Percentiles rank a stretch among this genome's conserved stretches.
These are phyloP conservation scores for Gari tellinella DNA, from an alignment of 2,888 invertebrate species.

Conservation along the genomic window DNA sequence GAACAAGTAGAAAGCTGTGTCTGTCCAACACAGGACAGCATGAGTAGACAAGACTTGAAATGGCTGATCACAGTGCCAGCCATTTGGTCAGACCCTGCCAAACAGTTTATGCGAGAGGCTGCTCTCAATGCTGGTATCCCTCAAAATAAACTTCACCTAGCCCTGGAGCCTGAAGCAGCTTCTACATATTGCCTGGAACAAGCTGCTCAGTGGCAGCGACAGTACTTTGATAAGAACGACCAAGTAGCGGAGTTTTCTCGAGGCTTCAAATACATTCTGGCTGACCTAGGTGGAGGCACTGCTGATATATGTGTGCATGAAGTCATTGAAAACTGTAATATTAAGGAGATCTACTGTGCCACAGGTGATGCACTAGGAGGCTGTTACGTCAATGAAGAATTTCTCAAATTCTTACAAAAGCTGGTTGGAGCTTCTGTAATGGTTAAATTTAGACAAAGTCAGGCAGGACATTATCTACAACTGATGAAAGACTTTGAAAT, in stretches of 20 bases:
- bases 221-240: slow-evolving; percentile 1
- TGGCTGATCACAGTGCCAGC: slow-evolving; percentile 41
- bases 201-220: slow-evolving; percentile 9
- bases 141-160: slow-evolving; percentile 19
- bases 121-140: slow-evolving; percentile 35
- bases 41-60: slow-evolving; percentile 21
- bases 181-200: slow-evolving; percentile 28
- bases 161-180: slow-evolving; percentile 49
- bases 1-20: slow-evolving; percentile 3
- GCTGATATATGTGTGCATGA: slow-evolving; percentile 36
- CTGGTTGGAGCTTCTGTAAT: slow-evolving; percentile 17
- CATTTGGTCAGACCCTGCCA: slow-evolving; percentile 44
- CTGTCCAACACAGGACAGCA: slow-evolving; percentile 2
- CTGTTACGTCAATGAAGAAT: slow-evolving; percentile 13
- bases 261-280: slow-evolving; percentile 31
- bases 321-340: slow-evolving; percentile 7
- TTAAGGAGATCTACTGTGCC: slow-evolving; percentile 27
- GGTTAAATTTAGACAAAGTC: slow-evolving; percentile 15
- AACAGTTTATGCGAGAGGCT: slow-evolving; percentile 44
- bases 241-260: slow-evolving; percentile 4
- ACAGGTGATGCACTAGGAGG: slow-evolving; percentile 33
- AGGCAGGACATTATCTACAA: slow-evolving; percentile 19
- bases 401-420: slow-evolving; percentile 12
- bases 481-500: slow-evolving; percentile 22
- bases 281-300: slow-evolving; percentile 40